A percentile compares a stretch with the other conserved stretches of the same genome.
Evolutionary conservation across 2,888 invertebrate species (phyloP).

Genomic region (Andrena dorsata): DNA sequence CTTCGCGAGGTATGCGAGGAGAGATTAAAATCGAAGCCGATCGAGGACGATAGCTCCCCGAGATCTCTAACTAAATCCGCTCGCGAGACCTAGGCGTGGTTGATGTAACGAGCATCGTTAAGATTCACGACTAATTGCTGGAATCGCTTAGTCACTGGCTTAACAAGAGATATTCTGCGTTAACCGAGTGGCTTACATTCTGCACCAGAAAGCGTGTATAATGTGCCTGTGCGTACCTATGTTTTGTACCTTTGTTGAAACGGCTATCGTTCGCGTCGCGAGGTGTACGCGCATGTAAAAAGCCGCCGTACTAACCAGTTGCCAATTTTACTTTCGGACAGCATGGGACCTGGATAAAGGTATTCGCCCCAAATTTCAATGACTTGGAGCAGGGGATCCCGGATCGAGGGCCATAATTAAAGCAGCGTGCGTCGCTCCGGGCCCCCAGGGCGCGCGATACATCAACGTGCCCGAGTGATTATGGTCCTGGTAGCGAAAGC

Average conservation of each 20-base stretch:
- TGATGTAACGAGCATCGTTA: slow-evolving; percentile 57
- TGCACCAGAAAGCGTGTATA: slow-evolving; percentile 34
- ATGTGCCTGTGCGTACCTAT: slow-evolving; percentile 16
- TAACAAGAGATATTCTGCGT: slow-evolving; percentile 62
- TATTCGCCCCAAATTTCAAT: slow-evolving; percentile 65
- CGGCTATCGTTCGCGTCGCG: background rate
- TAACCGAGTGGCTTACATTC: slow-evolving; percentile 61
- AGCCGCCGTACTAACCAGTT: background rate
- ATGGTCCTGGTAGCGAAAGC: slow-evolving; percentile 70
- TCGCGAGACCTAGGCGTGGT: slow-evolving; percentile 50
- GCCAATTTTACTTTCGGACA: slow-evolving; percentile 45
- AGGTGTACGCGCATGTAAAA: background rate
- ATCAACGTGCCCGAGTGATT: slow-evolving; percentile 73
- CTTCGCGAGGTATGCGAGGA: background rate
- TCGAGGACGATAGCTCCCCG: slow-evolving; percentile 36
- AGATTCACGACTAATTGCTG: slow-evolving; percentile 64
- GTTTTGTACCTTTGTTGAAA: background rate
- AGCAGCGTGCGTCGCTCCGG: slow-evolving; percentile 47
- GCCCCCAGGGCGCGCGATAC: slow-evolving; percentile 63
- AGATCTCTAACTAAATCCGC: slow-evolving; percentile 24
- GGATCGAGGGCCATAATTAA: slow-evolving; percentile 69
- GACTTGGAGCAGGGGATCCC: slow-evolving; percentile 51
- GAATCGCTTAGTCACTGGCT: slow-evolving; percentile 57
- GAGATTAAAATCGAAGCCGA: slow-evolving; percentile 49
- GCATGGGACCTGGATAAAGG: background rate